Evolutionary conservation across 2,888 invertebrate species (phyloP).

Genomic region (Glaucopsyche alexis): DNA sequence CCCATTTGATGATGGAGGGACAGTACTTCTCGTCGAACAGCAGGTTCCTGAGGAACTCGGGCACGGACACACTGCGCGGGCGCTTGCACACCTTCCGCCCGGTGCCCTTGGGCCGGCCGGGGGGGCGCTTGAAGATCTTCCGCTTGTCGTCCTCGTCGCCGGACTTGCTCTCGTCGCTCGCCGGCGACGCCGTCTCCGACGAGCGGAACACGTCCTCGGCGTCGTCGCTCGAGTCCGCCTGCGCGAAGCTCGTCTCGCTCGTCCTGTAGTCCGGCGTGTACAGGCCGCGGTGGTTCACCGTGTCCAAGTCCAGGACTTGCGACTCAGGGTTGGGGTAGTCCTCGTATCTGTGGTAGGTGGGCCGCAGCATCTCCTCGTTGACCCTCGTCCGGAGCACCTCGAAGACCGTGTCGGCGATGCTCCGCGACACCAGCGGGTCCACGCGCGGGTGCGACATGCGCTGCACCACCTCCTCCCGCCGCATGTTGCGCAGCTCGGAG

Average conservation of each 20-base stretch:
- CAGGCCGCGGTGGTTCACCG: conserved; percentile 57
- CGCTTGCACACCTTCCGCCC: conserved; percentile 70
- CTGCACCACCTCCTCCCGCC: conserved; percentile 61
- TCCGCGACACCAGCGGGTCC: conserved; percentile 53
- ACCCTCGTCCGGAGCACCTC: conserved; percentile 63
- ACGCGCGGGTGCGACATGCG: conserved; percentile 59
- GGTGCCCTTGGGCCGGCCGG: conserved; percentile 78
- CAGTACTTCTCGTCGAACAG: conserved; percentile 87
- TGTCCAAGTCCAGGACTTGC: conserved; percentile 64
- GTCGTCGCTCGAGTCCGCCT: conserved; percentile 70
- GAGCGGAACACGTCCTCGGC: conserved; percentile 62
- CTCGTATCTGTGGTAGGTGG: conserved; percentile 60
- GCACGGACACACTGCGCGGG: conserved; percentile 80
- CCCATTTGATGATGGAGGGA: conserved; percentile 93
- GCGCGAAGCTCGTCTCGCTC: conserved; percentile 52
- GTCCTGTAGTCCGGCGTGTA: conserved; percentile 64
- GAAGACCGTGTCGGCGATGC: conserved; percentile 61
- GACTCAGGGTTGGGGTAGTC: conserved; percentile 61
- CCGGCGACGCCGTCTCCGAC: conserved; percentile 66
- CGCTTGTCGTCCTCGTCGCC: conserved; percentile 72
- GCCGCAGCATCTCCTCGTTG: conserved; percentile 58
- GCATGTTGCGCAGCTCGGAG: conserved; percentile 58
- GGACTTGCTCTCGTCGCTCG: conserved; percentile 69
- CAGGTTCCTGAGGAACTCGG: conserved; percentile 92
- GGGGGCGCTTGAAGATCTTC: conserved; percentile 71